A percentile compares a stretch with the other conserved stretches of the same genome.
phyloP scores from a whole-genome alignment of 2,113 vertebrate species.

The Petrocephalus microphthalmus region DNA sequence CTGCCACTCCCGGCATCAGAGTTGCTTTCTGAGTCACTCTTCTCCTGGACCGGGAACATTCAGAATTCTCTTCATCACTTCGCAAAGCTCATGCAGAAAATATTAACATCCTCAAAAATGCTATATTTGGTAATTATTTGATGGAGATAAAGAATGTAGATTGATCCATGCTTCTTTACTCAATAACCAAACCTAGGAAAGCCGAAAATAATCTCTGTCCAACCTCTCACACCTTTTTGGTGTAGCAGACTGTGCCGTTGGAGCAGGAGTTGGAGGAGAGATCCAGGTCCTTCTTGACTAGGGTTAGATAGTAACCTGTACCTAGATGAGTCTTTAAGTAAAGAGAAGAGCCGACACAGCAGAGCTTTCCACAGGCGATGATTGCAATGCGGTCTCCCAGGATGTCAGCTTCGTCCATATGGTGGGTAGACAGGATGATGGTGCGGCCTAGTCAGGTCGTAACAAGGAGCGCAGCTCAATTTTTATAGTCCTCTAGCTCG shows the following conservation, averaged over 20 bases:
- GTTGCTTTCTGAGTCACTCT: slow-evolving; percentile 86
- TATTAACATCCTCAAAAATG: background rate
- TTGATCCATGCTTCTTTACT: background rate
- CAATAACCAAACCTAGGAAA: background rate
- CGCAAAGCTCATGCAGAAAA: background rate
- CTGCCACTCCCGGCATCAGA: slow-evolving; percentile 93
- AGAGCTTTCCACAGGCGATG: slow-evolving; percentile 91
- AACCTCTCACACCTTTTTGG: slow-evolving; percentile 73
- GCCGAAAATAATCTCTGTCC: background rate
- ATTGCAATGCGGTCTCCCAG: slow-evolving; percentile 93
- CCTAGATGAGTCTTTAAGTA: slow-evolving; percentile 93
- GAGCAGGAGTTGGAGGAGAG: slow-evolving; percentile 85
- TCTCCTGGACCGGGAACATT: slow-evolving; percentile 69
- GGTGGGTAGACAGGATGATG: slow-evolving; percentile 94
- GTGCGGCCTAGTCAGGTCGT: slow-evolving; percentile 71
- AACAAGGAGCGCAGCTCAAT: background rate
- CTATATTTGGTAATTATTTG: background rate
- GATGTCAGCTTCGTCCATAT: slow-evolving; percentile 98
- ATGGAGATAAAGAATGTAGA: background rate
- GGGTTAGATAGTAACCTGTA: slow-evolving; percentile 89
- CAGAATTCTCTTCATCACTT: background rate
- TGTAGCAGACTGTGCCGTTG: slow-evolving; percentile 80
- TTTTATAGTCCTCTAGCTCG: background rate
- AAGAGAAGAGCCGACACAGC: slow-evolving; percentile 90
- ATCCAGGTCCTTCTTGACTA: slow-evolving; percentile 90